Percentiles rank a stretch among this genome's conserved stretches.
Evolutionary conservation across 1,140 invertebrate species (phyloP).

Genomic region (Cataglyphis hispanica): DNA sequence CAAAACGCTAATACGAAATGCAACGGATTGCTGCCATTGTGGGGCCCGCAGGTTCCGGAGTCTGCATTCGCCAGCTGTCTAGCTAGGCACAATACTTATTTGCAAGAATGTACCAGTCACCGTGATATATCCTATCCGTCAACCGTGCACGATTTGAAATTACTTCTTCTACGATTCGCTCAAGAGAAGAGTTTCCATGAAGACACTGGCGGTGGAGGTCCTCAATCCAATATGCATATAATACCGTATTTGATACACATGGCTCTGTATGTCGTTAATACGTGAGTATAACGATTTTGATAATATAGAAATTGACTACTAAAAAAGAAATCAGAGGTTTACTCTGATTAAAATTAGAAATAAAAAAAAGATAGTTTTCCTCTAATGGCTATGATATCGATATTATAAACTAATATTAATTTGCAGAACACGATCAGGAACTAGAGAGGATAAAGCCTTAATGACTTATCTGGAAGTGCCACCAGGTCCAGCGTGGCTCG

Average conservation of each 20-base stretch:
- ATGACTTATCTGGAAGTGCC: constrained; percentile 89
- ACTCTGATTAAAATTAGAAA: neutral
- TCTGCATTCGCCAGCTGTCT: constrained; percentile 97
- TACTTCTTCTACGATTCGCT: constrained; percentile 95
- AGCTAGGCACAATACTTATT: constrained; percentile 95
- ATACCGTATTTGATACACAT: constrained; percentile 98
- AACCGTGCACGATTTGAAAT: constrained; percentile 97
- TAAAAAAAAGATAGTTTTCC: neutral
- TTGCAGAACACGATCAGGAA: constrained; percentile 91
- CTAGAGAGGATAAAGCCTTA: constrained; percentile 91
- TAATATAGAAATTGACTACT: neutral
- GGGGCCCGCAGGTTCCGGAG: constrained; percentile 98
- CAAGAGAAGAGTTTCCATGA: constrained; percentile 98
- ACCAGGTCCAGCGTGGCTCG: constrained; percentile 89
- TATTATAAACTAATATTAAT: constrained; percentile 28
- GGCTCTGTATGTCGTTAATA: constrained; percentile 97
- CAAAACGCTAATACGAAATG: constrained; percentile 99
- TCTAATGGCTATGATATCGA: neutral
- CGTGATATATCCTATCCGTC: constrained; percentile 95
- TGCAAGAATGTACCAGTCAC: constrained; percentile 94
- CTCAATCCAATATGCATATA: constrained; percentile 98
- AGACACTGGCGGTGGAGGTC: constrained; percentile 98
- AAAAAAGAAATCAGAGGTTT: neutral
- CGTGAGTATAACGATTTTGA: constrained; percentile 88
- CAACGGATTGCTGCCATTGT: constrained; percentile 97